phyloP scores from a whole-genome alignment of 1,140 invertebrate species.

The Drosophila pallidifrons region DNA sequence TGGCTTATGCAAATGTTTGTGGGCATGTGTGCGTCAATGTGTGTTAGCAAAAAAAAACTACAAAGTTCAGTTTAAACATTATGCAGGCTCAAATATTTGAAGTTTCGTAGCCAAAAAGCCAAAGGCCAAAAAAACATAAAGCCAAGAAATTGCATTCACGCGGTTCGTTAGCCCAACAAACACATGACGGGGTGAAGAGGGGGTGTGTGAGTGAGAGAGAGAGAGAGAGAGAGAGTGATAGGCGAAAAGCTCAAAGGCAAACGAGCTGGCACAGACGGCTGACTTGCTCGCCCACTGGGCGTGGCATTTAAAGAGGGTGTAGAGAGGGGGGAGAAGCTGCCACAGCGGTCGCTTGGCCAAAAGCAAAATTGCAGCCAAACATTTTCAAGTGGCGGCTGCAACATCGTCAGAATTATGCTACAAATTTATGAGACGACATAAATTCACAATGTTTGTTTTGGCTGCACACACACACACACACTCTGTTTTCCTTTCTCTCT shows the following conservation, averaged over 20 bases:
- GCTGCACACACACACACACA: constrained; percentile 62
- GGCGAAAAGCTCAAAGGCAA: constrained; percentile 61
- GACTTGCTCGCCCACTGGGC: constrained; percentile 31
- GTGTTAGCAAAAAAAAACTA: constrained; percentile 2
- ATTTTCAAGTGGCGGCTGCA: constrained; percentile 77
- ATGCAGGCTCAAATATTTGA: constrained; percentile 58
- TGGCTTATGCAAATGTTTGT: constrained; percentile 52
- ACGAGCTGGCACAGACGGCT: constrained; percentile 58
- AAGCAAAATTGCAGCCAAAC: constrained; percentile 79
- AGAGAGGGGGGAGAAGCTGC: neutral
- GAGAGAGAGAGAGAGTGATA: neutral
- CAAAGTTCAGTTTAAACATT: constrained; percentile 53
- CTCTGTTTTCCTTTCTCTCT: neutral
- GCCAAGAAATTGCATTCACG: constrained; percentile 78
- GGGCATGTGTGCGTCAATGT: constrained; percentile 2
- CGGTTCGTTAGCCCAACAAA: constrained; percentile 80
- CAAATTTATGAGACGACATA: constrained; percentile 83
- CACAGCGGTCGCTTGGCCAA: constrained; percentile 31
- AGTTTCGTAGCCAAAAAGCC: constrained; percentile 50
- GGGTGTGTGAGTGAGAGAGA: too few species aligned
- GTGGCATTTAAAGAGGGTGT: constrained; percentile 8
- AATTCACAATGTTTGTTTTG: constrained; percentile 83
- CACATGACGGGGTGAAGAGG: constrained; percentile 22
- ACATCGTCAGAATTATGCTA: constrained; percentile 80
- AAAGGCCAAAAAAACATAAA: constrained; percentile 46